Evolutionary conservation across 2,888 invertebrate genomes (phyloP), one percentile per base, ranked within the genome.

Genomic region (Mesochorus sp.): DNA sequence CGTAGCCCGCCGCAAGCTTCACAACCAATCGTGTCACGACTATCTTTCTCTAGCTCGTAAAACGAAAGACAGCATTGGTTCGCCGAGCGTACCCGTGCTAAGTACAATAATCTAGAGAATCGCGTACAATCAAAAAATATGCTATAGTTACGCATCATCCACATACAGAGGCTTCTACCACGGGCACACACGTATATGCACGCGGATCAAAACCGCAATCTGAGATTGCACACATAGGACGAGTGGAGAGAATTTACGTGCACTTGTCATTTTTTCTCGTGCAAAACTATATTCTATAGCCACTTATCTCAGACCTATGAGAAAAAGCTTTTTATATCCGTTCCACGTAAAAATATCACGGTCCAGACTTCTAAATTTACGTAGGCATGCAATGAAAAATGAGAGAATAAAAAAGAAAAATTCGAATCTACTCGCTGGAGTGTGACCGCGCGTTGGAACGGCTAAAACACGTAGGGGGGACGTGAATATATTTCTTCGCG

Each of bases 1-100:
- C 82, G 84, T 84, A 83, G 84, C 82, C 86, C 84, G 85, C 85
- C 87, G 84, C 83, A 55, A 73, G 76, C 78, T 68, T 75, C 76
- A 66, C 77, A 68, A 80, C 87, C 87, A 86, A 85, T 86, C 83
- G 75, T 79, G 53, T 44, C 62, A 26, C 82, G 72, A 80, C 80
- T 81, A 79, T 76, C 80, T 80, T 79, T 68, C 70, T 80, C 74
- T 75, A 64, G n/a, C 77, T 79, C 80, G 68, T 77, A 62, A 78
- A 70, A 78, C 80, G 77, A 70, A 66, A 80, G 61, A 71, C 31
- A 70, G 76, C 49, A 86, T 87, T 86, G 86, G 86, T 51, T 74
- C 64, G 64, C 34, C 59, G 51, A 73, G 64, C 77, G 73, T 78
- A 62, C 28, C 37, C 66, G 81, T 81, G 81, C 83, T 84, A 82